Percentiles rank a stretch among this genome's conserved stretches.
These are phyloP conservation scores for Smittia aterrima DNA, from an alignment of 2,888 invertebrate species.

Conservation along the genomic window DNA sequence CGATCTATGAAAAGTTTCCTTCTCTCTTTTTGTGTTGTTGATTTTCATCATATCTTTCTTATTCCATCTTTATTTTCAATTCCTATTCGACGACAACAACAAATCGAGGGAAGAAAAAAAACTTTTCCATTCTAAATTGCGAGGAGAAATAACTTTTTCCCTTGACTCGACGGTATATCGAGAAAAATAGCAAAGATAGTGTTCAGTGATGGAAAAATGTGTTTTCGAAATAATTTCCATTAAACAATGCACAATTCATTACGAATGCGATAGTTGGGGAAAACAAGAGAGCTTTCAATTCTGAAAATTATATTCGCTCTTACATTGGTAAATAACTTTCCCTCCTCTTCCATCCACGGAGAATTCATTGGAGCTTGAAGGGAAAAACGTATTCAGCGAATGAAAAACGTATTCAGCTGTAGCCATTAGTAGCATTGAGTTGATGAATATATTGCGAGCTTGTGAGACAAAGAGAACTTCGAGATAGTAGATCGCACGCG, in stretches of 20 bases:
- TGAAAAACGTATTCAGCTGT: neutral
- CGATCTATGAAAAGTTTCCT: conserved; percentile 9
- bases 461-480: neutral
- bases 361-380: too few relatives aligned
- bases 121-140: neutral
- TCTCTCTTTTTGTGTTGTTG: conserved; percentile 12
- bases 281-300: too few relatives aligned
- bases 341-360: too few relatives aligned
- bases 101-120: neutral
- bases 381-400: neutral
- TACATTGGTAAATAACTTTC: too few relatives aligned
- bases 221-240: neutral
- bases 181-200: neutral
- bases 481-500: neutral
- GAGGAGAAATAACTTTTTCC: neutral
- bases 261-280: too few relatives aligned
- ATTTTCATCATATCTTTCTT: conserved; percentile 29
- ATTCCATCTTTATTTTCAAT: conserved; percentile 35
- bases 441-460: neutral
- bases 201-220: neutral
- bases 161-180: neutral
- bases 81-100: conserved; percentile 30
- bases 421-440: neutral
- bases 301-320: too few relatives aligned
- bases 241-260: too few relatives aligned